Conservation (phyloP, 2,113 vertebrate species). For the Elgaria multicarinata region DNA sequence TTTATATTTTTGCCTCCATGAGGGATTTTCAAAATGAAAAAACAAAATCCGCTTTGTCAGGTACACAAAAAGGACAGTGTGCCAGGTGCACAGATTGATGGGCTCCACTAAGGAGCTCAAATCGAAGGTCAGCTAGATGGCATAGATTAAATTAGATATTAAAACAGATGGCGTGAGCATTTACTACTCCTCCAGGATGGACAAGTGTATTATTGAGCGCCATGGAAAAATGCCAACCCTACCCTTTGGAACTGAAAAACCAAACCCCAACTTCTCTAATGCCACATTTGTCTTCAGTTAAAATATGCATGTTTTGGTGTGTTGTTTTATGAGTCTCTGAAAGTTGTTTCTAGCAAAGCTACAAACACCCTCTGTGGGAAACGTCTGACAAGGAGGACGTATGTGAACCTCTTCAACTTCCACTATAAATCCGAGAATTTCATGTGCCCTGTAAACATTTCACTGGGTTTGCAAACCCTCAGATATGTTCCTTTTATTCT, state of each 20-base stretch:
- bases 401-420: neutral
- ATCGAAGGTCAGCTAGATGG: conserved; percentile 64
- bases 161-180: conserved; percentile 68
- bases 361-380: neutral
- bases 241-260: neutral
- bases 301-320: conserved; percentile 28
- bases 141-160: conserved; percentile 62
- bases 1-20: neutral
- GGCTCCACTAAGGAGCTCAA: conserved; percentile 60
- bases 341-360: neutral
- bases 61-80: conserved; percentile 42
- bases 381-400: neutral
- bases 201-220: conserved; percentile 44
- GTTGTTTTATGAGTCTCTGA: neutral
- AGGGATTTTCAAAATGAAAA: conserved; percentile 45
- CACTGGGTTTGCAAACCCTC: neutral
- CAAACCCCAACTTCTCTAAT: neutral
- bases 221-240: conserved; percentile 41
- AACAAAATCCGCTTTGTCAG: conserved; percentile 31
- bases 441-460: neutral
- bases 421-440: neutral
- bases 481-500: neutral
- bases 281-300: neutral
- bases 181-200: conserved; percentile 55
- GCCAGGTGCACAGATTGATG: conserved; percentile 66